Percentiles rank a stretch among this genome's conserved stretches.
Conservation (phyloP, 2,113 vertebrate genomes). For the Carlito syrichta region DNA sequence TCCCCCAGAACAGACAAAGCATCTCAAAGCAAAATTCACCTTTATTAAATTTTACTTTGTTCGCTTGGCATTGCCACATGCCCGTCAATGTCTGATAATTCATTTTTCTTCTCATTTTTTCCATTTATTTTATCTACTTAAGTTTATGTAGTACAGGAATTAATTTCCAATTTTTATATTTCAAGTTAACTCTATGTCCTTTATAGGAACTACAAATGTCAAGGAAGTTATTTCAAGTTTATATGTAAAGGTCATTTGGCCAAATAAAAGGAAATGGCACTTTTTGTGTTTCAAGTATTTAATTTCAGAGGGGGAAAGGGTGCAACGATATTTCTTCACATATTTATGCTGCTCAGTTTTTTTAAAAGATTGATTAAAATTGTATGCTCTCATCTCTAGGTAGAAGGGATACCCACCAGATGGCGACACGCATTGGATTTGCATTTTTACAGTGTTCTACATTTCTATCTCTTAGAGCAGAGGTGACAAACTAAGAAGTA, state of each 20-base stretch:
- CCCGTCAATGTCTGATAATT: background rate
- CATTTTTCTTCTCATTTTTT: background rate
- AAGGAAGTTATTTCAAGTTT: constrained; percentile 13
- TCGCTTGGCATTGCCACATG: background rate
- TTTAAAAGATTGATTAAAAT: background rate
- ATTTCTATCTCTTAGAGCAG: background rate
- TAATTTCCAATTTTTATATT: background rate
- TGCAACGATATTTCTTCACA: background rate
- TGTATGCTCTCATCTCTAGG: background rate
- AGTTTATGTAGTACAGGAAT: background rate
- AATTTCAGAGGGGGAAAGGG: background rate
- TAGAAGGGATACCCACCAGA: background rate
- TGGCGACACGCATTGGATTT: background rate
- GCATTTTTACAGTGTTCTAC: background rate
- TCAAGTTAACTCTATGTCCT: background rate
- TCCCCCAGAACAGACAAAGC: background rate
- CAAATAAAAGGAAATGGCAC: background rate
- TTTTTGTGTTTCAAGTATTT: background rate
- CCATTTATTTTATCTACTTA: background rate
- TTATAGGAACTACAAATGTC: constrained; percentile 10
- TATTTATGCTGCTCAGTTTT: background rate
- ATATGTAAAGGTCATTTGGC: constrained; percentile 24
- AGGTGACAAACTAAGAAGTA: background rate
- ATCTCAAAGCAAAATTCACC: background rate
- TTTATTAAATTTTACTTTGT: constrained; percentile 29